Evolutionary conservation across 2,888 invertebrate genomes (phyloP).

Genomic region (Rosalia funebris): DNA sequence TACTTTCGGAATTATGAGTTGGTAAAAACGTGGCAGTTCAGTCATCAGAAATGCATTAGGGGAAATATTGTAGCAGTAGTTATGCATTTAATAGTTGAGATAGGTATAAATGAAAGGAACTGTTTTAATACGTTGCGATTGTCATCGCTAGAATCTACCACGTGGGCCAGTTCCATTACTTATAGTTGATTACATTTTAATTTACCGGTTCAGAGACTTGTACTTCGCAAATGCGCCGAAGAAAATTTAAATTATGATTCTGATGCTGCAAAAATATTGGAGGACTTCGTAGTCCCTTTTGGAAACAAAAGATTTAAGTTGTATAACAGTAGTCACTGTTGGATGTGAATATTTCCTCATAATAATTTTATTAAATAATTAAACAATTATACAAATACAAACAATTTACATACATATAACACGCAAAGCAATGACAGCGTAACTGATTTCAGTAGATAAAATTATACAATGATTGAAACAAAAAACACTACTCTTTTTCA

Average conservation of each 20-base stretch:
- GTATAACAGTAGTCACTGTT: no score
- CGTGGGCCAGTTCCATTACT: conserved; percentile 56
- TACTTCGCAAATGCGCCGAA: conserved; percentile 26
- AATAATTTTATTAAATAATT: no score
- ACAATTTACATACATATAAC: no score
- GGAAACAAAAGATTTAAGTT: not conserved
- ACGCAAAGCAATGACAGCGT: no score
- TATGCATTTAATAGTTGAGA: conserved; percentile 37
- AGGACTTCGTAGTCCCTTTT: not conserved
- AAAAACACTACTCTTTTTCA: no score
- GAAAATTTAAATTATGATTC: conserved; percentile 22
- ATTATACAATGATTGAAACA: no score
- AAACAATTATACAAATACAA: no score
- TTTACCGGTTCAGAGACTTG: conserved; percentile 55
- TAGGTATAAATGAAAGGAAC: conserved; percentile 47
- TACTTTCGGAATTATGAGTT: no score
- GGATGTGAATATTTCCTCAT: no score
- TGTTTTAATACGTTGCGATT: conserved; percentile 55
- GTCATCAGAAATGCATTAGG: conserved; percentile 20
- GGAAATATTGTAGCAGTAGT: conserved; percentile 26
- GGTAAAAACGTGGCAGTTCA: not conserved
- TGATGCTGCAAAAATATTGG: not conserved
- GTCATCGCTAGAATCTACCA: conserved; percentile 50
- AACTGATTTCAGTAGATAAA: no score
- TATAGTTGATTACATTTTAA: conserved; percentile 60